Conservation (phyloP, 2,113 vertebrate genomes). For the Ammospiza nelsoni region DNA sequence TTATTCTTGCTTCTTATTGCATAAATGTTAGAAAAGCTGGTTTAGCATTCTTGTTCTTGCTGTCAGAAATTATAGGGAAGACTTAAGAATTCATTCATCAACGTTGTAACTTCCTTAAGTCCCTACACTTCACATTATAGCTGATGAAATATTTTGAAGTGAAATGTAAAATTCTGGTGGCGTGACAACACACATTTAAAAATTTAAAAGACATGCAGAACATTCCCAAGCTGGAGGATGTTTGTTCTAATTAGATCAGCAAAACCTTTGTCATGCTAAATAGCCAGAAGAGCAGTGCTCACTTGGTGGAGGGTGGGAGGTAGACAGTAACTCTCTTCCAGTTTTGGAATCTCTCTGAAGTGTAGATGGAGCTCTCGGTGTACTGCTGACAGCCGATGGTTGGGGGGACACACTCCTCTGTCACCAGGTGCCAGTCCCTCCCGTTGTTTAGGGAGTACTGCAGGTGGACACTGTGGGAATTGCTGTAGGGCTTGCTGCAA, state of each 20-base stretch:
- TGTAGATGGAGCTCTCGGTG: slow-evolving; percentile 91
- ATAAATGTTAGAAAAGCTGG: neutral
- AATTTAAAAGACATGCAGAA: slow-evolving; percentile 47
- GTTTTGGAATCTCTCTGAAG: slow-evolving; percentile 89
- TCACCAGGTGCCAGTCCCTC: slow-evolving; percentile 92
- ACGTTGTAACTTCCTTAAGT: slow-evolving; percentile 12
- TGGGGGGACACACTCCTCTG: slow-evolving; percentile 94
- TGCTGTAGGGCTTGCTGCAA: slow-evolving; percentile 90
- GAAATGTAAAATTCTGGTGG: slow-evolving; percentile 16
- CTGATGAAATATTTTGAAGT: slow-evolving; percentile 28
- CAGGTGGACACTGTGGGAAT: slow-evolving; percentile 85
- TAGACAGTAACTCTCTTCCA: slow-evolving; percentile 95
- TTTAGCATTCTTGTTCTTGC: neutral
- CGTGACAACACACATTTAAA: slow-evolving; percentile 42
- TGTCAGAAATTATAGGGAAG: neutral
- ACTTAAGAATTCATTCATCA: neutral
- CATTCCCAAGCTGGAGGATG: slow-evolving; percentile 26
- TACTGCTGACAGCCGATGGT: slow-evolving; percentile 93
- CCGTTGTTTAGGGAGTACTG: slow-evolving; percentile 94
- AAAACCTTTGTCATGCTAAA: slow-evolving; percentile 39
- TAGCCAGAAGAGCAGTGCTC: slow-evolving; percentile 54
- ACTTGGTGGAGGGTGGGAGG: slow-evolving; percentile 84
- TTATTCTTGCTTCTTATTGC: neutral
- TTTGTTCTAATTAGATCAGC: slow-evolving; percentile 65
- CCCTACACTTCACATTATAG: neutral